These are phyloP conservation scores for Sarcophilus harrisii DNA, from an alignment of 2,797 vertebrate species.

Conservation along the genomic window DNA sequence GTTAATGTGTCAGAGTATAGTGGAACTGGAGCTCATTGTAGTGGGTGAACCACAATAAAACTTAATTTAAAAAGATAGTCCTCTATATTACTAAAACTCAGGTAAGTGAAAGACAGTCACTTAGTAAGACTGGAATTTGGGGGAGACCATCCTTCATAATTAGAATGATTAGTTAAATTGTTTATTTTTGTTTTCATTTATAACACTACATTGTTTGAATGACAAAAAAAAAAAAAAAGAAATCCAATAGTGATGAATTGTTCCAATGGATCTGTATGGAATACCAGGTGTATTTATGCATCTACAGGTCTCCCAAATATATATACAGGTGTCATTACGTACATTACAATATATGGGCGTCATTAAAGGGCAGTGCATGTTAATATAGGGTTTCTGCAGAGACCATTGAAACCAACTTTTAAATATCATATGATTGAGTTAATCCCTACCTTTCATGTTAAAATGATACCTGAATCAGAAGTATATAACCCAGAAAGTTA, in stretches of 20 bases:
- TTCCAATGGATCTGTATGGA: conserved; percentile 33
- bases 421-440: conserved; percentile 49
- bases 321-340: background rate
- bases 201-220: conserved; percentile 3
- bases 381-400: conserved; percentile 19
- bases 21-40: conserved; percentile 53
- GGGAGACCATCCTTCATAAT: conserved; percentile 22
- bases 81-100: conserved; percentile 47
- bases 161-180: conserved; percentile 2
- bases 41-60: conserved; percentile 22
- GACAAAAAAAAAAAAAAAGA: conserved; percentile 19
- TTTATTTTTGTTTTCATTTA: conserved; percentile 45
- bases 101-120: conserved; percentile 76
- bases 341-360: background rate
- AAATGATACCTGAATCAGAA: conserved; percentile 53
- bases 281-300: conserved; percentile 10
- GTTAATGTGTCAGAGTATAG: conserved; percentile 62
- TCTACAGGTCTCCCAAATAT: conserved; percentile 44
- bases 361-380: background rate
- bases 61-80: conserved; percentile 50
- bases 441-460: conserved; percentile 45
- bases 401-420: conserved; percentile 50
- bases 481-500: conserved; percentile 3
- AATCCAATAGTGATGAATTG: conserved; percentile 20
- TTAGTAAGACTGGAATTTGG: background rate